Percentiles rank a stretch among this genome's conserved stretches.
Conservation (phyloP, 2,888 invertebrate species). For the Callimorpha dominula region DNA sequence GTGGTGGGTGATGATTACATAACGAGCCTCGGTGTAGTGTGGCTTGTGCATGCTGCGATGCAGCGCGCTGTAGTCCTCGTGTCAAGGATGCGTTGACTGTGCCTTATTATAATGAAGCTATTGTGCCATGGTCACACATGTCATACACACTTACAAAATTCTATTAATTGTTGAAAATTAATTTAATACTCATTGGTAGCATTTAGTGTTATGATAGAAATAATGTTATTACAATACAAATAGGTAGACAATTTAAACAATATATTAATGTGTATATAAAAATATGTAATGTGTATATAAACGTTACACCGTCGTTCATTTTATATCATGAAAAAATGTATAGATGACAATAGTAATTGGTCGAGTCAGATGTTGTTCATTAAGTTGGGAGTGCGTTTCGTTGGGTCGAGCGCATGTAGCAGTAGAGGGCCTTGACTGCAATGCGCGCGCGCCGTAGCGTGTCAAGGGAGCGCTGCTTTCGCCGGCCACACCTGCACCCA, state of each 20-base stretch:
- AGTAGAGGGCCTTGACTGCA: constrained; percentile 82
- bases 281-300: background rate
- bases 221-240: background rate
- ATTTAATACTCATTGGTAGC: background rate
- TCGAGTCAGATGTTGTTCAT: constrained; percentile 61
- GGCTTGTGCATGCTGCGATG: constrained; percentile 59
- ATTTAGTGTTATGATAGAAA: background rate
- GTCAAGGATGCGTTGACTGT: constrained; percentile 79
- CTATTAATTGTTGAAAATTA: constrained; percentile 14
- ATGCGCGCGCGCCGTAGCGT: constrained; percentile 85
- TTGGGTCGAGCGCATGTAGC: constrained; percentile 65
- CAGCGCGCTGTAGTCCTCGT: constrained; percentile 58
- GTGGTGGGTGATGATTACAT: constrained; percentile 74
- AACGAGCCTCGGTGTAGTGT: constrained; percentile 61
- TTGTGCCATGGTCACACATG: constrained; percentile 72
- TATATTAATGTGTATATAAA: no score
- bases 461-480: constrained; percentile 87
- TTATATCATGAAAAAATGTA: background rate
- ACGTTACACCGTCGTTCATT: background rate
- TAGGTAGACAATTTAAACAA: no score
- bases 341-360: constrained; percentile 19
- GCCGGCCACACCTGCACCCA: constrained; percentile 78
- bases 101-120: constrained; percentile 68
- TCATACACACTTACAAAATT: constrained; percentile 26
- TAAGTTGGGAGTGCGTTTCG: constrained; percentile 59